Evolutionary conservation across 2,113 vertebrate species (phyloP), one percentile per base, ranked within the genome.

Genomic region (Archilochus colubris): DNA sequence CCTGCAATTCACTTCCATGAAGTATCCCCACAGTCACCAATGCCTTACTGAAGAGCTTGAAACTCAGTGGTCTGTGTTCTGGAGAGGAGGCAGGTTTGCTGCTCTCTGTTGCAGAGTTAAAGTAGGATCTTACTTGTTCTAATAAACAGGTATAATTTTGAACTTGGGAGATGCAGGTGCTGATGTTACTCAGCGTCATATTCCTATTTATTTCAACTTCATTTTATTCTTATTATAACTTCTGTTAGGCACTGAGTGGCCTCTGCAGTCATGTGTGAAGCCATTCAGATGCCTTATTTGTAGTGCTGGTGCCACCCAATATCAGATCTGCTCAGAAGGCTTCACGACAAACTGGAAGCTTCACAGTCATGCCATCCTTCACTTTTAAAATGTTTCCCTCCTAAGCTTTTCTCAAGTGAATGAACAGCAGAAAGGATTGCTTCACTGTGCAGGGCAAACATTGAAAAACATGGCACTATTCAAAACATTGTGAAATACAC

Each of bases 1-100:
- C 87, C 74, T 87, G 86, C 90, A 68, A 96, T 85, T 96, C 85
- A 94, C 74, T 79, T 94, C 90, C 80, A 70, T 24, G 58, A 90
- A 93, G 62, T 79, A 93, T 76, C 68, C 10, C 38, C 58, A 83
- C 82, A 93, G 93, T 75, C 44, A 87, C 2, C 18, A 82, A 70
- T 48, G 25, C 59, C 51, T 94, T 79, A 36, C 6, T 66, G 64
- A 43, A 92, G 53, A 92, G 78, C 63, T 81, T 2, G 14, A 96
- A 44, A 77, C 61, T 69, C 38, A 2, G 22, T 79, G 57, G 69
- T 93, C 48, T 66, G 16, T 31, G 48, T 7, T 36, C 58, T 4
- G 27, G 31, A 58, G 38, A 66, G 69, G 50, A 62, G 10, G 36
- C 50, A 40, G 75, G 79, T 30, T 89, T 95, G 43, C 51, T 46